Evolutionary conservation across 1,140 invertebrate species (phyloP).

Genomic region (Hypothenemus hampei): DNA sequence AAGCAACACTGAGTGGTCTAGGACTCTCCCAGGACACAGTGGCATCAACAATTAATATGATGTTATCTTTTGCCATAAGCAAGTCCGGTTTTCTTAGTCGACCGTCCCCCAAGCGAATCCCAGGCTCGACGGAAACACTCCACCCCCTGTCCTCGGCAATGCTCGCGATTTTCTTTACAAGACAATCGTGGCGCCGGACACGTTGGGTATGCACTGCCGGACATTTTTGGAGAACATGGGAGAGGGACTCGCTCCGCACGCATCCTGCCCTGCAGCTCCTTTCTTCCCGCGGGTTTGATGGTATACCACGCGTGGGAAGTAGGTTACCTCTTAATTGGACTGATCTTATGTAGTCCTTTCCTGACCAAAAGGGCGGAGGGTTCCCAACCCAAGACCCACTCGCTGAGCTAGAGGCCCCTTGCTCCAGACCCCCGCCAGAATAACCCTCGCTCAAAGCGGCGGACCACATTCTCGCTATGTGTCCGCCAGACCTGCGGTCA

Average conservation of each 20-base stretch:
- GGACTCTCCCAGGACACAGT: not conserved
- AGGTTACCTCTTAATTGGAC: constrained; percentile 16
- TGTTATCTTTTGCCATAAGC: not conserved
- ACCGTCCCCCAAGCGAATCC: too few species aligned
- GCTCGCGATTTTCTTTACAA: too few species aligned
- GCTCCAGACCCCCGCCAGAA: not conserved
- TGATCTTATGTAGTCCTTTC: constrained; percentile 10
- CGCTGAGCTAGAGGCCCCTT: constrained; percentile 20
- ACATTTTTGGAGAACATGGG: constrained; percentile 24
- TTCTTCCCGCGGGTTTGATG: not conserved
- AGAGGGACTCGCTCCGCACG: constrained; percentile 11
- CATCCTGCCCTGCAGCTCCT: constrained; percentile 12
- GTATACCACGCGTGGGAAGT: constrained; percentile 16
- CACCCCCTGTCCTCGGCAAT: too few species aligned
- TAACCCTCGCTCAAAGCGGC: not conserved
- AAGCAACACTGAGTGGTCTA: not conserved
- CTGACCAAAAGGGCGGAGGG: constrained; percentile 11
- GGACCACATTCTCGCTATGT: too few species aligned
- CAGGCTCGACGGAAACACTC: too few species aligned
- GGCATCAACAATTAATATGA: not conserved
- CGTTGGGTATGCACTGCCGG: constrained; percentile 4
- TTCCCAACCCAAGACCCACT: not conserved
- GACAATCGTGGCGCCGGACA: constrained; percentile 21
- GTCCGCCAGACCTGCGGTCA: not conserved
- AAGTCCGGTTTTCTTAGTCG: not conserved